phyloP scores from a whole-genome alignment of 2,113 vertebrate genomes.

The Puntigrus tetrazona region DNA sequence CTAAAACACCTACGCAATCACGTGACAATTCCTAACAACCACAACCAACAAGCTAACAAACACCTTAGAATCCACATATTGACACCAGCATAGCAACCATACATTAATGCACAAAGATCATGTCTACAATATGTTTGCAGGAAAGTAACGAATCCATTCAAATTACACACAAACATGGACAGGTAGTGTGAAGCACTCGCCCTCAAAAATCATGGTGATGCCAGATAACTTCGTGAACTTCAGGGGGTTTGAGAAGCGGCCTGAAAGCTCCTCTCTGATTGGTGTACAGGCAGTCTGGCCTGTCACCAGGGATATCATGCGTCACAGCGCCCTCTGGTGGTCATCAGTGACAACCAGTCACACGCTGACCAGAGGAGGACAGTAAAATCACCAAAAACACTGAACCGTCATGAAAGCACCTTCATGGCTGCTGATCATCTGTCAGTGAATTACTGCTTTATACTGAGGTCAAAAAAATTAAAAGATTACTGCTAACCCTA shows the following conservation, averaged over 20 bases:
- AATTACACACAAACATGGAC: neutral
- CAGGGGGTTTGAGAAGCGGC: neutral
- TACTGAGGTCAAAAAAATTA: neutral
- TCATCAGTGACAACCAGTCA: conserved; percentile 35
- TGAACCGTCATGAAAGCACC: no score
- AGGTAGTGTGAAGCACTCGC: neutral
- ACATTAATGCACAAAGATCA: neutral
- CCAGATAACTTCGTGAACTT: neutral
- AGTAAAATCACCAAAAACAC: no score
- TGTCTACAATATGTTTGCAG: neutral
- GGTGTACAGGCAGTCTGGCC: neutral
- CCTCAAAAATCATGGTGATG: neutral
- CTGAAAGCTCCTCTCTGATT: neutral
- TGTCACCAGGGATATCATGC: conserved; percentile 32
- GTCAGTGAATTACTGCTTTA: conserved; percentile 32
- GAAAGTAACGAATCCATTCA: neutral
- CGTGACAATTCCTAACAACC: no score
- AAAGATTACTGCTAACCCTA: no score
- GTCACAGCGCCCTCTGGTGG: conserved; percentile 70
- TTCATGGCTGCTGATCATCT: no score
- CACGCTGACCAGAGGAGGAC: neutral
- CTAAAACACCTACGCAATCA: no score
- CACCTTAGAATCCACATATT: neutral
- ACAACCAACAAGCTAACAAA: neutral
- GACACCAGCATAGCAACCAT: neutral